A percentile compares a stretch with the other conserved stretches of the same genome.
Conservation (phyloP, 1,140 invertebrate species). For the Anthonomus grandis region DNA sequence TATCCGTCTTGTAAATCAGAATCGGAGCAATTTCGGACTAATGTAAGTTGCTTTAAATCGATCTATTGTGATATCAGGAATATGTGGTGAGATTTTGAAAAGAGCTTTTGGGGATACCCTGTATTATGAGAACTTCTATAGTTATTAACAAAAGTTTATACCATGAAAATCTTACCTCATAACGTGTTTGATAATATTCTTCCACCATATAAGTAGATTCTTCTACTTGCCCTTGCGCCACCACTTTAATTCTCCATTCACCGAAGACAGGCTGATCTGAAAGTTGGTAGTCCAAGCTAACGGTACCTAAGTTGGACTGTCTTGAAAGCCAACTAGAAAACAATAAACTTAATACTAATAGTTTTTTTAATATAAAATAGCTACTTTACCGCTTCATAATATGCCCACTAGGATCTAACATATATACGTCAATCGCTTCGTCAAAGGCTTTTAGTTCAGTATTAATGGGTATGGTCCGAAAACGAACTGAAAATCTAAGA, state of each 20-base stretch:
- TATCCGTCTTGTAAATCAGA: too few species aligned
- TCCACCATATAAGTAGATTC: conserved; percentile 84
- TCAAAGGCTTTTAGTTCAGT: conserved; percentile 84
- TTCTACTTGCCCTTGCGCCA: conserved; percentile 83
- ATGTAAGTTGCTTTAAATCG: too few species aligned
- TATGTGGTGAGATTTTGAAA: too few species aligned
- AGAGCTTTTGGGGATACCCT: too few species aligned
- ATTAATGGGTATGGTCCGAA: conserved; percentile 85
- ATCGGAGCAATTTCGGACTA: too few species aligned
- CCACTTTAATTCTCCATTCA: conserved; percentile 82
- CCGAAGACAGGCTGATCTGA: conserved; percentile 91
- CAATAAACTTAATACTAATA: conserved; percentile 41
- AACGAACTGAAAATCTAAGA: conserved; percentile 62
- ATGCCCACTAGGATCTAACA: conserved; percentile 80
- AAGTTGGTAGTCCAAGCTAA: conserved; percentile 84
- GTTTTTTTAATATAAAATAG: background rate
- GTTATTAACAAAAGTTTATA: too few species aligned
- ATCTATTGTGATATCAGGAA: too few species aligned
- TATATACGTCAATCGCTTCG: conserved; percentile 84
- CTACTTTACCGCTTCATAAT: conserved; percentile 63
- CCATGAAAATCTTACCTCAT: conserved; percentile 69
- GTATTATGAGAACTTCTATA: too few species aligned
- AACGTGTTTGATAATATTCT: conserved; percentile 91
- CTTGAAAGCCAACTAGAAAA: conserved; percentile 72
- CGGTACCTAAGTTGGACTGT: conserved; percentile 84